Base-by-base conservation (phyloP, 1,140 invertebrate species). In the Mylabris phalerata region DNA sequence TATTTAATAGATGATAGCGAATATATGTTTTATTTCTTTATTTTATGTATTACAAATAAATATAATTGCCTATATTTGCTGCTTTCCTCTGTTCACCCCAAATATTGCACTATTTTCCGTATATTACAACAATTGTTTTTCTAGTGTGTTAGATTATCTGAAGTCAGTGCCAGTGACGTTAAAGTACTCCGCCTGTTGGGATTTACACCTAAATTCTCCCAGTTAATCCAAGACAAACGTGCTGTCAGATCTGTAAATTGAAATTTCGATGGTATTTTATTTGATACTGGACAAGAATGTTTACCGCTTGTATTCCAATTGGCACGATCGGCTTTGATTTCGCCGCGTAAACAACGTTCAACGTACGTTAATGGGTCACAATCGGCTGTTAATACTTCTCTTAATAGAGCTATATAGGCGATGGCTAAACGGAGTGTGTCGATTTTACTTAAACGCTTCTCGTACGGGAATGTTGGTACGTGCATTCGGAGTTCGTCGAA, bases 381-480 rank as follows among this genome's bases (percentile, higher is more conserved):
- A 55, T 93, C 90, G 0, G 92, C 90, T n/a, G 86, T 85, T 13
- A 98, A 77, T 2, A 98, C 86, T 75, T 97, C 94, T 57, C 89
- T 77, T 0, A 99, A 81, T 25, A 99, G 78, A 2, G 93, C 92
- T 51, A 98, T 98, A 75, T 98, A 98, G 0, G 95, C 93, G 55
- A 98, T 98, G 11, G 95, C 95, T 51, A 98, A 76, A 3, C 95
- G 83, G 1, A 98, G 78, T 0, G 95, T 98, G 77, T 98, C 95
- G 60, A 98, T 98, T 79, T 98, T 98, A 59, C 93, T 96, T 2
- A 98, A 80, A 3, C 96, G 79, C 73, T 98, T 98, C 77, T 99
- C 96, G 71, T 97, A 99, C 0, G 96, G 96, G 76, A 99, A 98
- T 44, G 95, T 98, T 32, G 96, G 96, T 58, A 99, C 95, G 76